Percentiles rank a stretch among this genome's conserved stretches.
Conservation (phyloP, 2,797 vertebrate genomes). For the Rhabdomys pumilio region DNA sequence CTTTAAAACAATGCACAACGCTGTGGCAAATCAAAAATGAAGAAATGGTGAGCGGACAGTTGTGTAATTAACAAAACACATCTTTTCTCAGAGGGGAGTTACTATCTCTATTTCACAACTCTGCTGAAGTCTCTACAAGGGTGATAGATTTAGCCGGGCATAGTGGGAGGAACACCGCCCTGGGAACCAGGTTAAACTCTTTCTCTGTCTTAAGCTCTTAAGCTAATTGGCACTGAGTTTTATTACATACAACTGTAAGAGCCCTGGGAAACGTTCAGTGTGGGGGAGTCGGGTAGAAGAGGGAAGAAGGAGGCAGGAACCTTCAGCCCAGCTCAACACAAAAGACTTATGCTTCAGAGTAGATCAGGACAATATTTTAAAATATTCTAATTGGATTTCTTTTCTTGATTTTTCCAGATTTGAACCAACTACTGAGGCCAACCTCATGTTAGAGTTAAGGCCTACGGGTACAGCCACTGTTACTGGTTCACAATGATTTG, state of each 20-base stretch:
- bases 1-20: conserved; percentile 23
- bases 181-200: not conserved
- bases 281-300: not conserved
- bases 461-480: not conserved
- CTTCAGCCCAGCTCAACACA: conserved; percentile 12
- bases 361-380: not conserved
- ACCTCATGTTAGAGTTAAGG: not conserved
- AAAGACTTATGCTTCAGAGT: not conserved
- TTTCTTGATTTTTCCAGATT: not conserved
- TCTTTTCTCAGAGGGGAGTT: conserved; percentile 40
- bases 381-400: not conserved
- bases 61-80: conserved; percentile 51
- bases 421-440: not conserved
- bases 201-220: conserved; percentile 40
- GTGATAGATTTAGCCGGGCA: conserved; percentile 2
- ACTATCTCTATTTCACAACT: conserved; percentile 38
- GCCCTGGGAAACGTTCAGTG: not conserved
- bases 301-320: not conserved
- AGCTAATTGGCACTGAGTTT: conserved; percentile 46
- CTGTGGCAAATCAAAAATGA: conserved; percentile 13
- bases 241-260: conserved; percentile 26
- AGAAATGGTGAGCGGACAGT: not conserved
- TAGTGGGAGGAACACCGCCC: conserved; percentile 18
- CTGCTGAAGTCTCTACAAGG: conserved; percentile 30
- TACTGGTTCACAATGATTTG: not conserved